Evolutionary conservation across 2,888 invertebrate genomes (phyloP).

Genomic region (Hypena proboscidalis): DNA sequence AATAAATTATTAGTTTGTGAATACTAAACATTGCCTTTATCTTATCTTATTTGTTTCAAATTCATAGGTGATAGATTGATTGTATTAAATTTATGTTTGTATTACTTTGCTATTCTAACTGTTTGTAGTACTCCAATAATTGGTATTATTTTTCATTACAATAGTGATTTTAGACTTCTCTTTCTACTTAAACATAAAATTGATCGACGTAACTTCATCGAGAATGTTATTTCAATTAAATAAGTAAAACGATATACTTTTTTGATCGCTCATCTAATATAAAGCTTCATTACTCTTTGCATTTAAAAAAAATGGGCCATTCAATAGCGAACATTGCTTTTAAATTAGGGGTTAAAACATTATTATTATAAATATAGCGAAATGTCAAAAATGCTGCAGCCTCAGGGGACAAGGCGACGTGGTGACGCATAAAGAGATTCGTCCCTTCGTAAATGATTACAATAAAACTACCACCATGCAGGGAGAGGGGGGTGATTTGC

Average conservation of each 20-base stretch:
- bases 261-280: background rate
- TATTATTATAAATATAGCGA: conserved; percentile 49
- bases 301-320: conserved; percentile 17
- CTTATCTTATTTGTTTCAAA: no score
- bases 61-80: no score
- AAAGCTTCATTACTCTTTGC: background rate
- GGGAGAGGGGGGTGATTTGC: conserved; percentile 34
- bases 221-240: no score
- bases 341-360: conserved; percentile 30
- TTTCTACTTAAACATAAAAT: no score
- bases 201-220: no score
- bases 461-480: conserved; percentile 41
- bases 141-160: no score
- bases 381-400: conserved; percentile 60
- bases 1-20: no score
- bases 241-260: background rate
- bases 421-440: conserved; percentile 58
- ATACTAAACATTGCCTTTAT: no score
- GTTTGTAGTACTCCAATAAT: no score
- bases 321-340: conserved; percentile 1
- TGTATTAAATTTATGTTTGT: no score
- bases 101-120: no score
- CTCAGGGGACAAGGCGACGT: conserved; percentile 48
- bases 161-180: no score
- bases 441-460: conserved; percentile 44